Percentiles rank a stretch among this genome's conserved stretches.
Evolutionary conservation across 2,888 invertebrate genomes (phyloP).

Genomic region (Acholoe squamosa): DNA sequence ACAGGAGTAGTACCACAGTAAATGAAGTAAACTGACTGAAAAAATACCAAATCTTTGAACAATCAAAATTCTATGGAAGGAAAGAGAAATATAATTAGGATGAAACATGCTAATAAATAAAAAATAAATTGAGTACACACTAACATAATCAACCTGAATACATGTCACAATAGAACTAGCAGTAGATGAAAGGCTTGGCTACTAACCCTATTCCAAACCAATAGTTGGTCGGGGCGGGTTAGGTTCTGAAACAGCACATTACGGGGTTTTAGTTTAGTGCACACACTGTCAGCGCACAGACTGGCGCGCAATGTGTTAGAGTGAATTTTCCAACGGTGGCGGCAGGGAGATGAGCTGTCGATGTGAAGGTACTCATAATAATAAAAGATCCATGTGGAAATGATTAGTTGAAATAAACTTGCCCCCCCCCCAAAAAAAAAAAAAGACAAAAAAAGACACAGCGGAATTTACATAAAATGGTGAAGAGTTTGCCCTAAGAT

Average conservation of each 20-base stretch:
- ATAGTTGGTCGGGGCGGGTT: slow-evolving; percentile 58
- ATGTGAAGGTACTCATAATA: neutral
- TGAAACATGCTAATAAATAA: slow-evolving; percentile 1
- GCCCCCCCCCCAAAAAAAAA: no score
- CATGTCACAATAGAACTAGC: slow-evolving; percentile 15
- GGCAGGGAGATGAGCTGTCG: neutral
- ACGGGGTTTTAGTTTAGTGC: neutral
- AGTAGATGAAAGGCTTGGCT: slow-evolving; percentile 26
- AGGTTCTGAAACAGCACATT: slow-evolving; percentile 54
- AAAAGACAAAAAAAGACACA: no score
- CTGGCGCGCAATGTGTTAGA: neutral
- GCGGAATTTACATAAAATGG: no score
- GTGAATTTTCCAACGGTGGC: neutral
- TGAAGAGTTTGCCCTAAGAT: no score
- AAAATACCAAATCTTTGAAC: neutral
- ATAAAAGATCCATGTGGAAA: no score
- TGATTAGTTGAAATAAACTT: no score
- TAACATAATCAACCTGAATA: neutral
- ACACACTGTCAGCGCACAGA: neutral
- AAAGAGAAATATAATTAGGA: neutral
- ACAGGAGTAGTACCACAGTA: neutral
- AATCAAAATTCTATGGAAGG: neutral
- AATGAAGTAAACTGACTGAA: neutral
- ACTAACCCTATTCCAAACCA: slow-evolving; percentile 60
- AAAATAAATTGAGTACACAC: neutral